Percentiles rank a stretch among this genome's conserved stretches.
These are phyloP conservation scores for Napeogenes inachia DNA, from an alignment of 2,888 invertebrate genomes.

Conservation along the genomic window DNA sequence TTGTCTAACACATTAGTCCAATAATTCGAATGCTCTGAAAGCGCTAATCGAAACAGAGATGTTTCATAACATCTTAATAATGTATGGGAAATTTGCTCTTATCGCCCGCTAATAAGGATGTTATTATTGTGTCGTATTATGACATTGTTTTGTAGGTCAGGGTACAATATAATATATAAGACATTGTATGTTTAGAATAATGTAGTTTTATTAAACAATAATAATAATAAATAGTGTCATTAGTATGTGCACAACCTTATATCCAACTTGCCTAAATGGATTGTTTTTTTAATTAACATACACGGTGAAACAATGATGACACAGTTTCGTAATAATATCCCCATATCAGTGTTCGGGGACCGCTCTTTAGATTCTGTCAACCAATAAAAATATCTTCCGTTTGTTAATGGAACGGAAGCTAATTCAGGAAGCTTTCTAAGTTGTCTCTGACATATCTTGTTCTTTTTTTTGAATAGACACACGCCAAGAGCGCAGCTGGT, in stretches of 20 bases:
- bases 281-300: slow-evolving; percentile 37
- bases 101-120: neutral
- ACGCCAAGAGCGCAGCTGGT: slow-evolving; percentile 60
- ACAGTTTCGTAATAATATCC: slow-evolving; percentile 35
- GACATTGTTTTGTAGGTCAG: slow-evolving; percentile 1
- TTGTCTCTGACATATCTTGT: slow-evolving; percentile 35
- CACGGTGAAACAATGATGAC: slow-evolving; percentile 43
- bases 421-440: slow-evolving; percentile 46
- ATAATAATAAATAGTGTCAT: no score
- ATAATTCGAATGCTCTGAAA: slow-evolving; percentile 45
- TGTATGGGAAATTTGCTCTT: slow-evolving; percentile 23
- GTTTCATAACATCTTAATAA: slow-evolving; percentile 43
- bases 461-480: slow-evolving; percentile 50
- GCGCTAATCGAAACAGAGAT: slow-evolving; percentile 46
- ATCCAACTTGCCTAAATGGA: slow-evolving; percentile 13
- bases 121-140: neutral
- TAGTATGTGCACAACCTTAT: no score
- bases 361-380: slow-evolving; percentile 9
- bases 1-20: slow-evolving; percentile 42
- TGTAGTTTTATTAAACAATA: no score
- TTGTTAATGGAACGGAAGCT: slow-evolving; percentile 32
- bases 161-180: neutral
- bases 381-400: slow-evolving; percentile 37
- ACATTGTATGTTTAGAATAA: neutral
- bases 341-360: slow-evolving; percentile 23